Base-by-base conservation (phyloP, 2,797 vertebrate species). In the Tarsius wallacei region DNA sequence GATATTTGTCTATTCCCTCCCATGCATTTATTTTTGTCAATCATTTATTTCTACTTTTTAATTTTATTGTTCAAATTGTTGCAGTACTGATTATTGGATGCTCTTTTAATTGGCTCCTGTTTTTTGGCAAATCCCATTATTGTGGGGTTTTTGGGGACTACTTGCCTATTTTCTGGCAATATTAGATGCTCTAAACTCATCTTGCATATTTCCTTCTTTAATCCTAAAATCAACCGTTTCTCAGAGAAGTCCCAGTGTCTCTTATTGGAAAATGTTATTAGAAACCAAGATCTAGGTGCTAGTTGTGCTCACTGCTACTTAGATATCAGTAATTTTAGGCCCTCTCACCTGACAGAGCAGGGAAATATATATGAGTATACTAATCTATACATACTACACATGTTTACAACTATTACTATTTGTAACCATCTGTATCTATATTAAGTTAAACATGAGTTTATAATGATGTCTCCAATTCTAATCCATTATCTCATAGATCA, bases 141-240 rank as follows among this genome's bases (percentile, higher is more conserved):
- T 36, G 7, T 21, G 31, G 21, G 11, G 7, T 47, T 90, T 42
- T 47, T 70, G 49, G 71, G 78, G 13, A 80, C 28, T 14, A 80
- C 19, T 74, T 87, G 28, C 55, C 93, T 66, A 55, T 90, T 96
- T 96, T 80, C 11, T 94, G 70, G 26, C 53, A 57, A 66, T 47
- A 63, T 8, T 5, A 51, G 28, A 76, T 57, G n/a, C 13, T 64
- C 42, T 21, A 66, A 87, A 2, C 9, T 59, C 26, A 81, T 59
- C 36, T 87, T 80, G 13, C 47, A 5, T 59, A 68, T 84, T 59
- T 84, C 26, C 0, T 31, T 70, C 12, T 21, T 12, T 12, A 64
- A 51, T 55, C 19, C 49, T 57, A 85, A 24, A 81, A 78, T 63
- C 74, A 68, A 26, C 13, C 7, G 47, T 68, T 76, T 88, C 22